These are phyloP conservation scores for Chondrilla cf. caribensis DNA, from an alignment of 37 sponge, comb jelly and placozoan species.

Conservation along the genomic window DNA sequence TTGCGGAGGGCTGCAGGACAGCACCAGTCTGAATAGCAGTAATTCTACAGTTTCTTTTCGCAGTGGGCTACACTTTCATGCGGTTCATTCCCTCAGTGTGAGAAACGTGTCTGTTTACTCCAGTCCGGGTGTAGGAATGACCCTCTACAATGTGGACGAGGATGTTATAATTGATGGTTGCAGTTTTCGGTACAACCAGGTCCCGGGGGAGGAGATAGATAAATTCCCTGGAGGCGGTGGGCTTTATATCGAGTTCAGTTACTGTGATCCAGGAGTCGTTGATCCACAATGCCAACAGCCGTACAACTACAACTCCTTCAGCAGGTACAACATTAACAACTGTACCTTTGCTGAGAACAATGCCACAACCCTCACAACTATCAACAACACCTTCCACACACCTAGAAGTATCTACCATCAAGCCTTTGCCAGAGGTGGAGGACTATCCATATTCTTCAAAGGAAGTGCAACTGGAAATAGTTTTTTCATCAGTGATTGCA, in stretches of 20 bases:
- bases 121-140: conserved; percentile 23
- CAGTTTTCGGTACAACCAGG: conserved; percentile 22
- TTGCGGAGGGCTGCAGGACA: conserved; percentile 33
- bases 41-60: conserved; percentile 1
- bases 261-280: conserved; percentile 44
- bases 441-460: conserved; percentile 43
- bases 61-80: conserved; percentile 31
- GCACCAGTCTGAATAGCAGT: conserved; percentile 24
- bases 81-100: conserved; percentile 24
- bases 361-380: background rate
- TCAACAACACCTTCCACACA: background rate
- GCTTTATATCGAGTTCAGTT: conserved; percentile 45
- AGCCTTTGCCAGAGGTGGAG: conserved; percentile 57
- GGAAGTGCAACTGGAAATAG: conserved; percentile 21
- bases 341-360: conserved; percentile 34
- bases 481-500: conserved; percentile 22
- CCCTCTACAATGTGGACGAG: conserved; percentile 40
- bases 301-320: background rate
- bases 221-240: conserved; percentile 42
- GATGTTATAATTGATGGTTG: conserved; percentile 5
- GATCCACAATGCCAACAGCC: conserved; percentile 19
- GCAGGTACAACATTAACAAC: conserved; percentile 24
- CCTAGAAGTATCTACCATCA: conserved; percentile 28
- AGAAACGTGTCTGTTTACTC: conserved; percentile 4
- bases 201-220: background rate